Evolutionary conservation across 2,888 invertebrate species (phyloP), one percentile per base, ranked within the genome.

Genomic region (Tiliacea aurago): DNA sequence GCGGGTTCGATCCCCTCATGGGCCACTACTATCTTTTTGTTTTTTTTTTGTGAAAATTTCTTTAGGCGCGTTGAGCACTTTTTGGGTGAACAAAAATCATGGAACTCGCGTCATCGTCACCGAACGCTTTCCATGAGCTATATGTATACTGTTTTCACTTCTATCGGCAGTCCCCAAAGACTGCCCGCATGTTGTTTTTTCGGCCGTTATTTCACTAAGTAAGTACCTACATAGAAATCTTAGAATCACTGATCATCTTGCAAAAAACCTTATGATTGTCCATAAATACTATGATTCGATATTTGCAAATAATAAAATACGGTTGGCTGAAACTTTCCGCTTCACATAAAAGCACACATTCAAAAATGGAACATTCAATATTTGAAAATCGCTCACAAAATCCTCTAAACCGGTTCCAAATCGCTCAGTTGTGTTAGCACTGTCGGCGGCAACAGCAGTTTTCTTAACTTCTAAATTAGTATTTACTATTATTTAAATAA

Each of bases 1-100:
- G 80, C 77, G 83, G 77, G 83, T 83, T 83, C 80, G 75, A 84
- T 83, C 74, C 81, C 80, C 80, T 84, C 80, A 83, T 83, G 83
- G 84, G 84, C 67, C 80, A 75, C 15, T 0, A 3, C 1, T 9
- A 0, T 49, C 20, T 69, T 73, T 76, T 59, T 78, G 55, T 37
- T 7, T 37, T 41, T 58, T 59, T n/a, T n/a, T n/a, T n/a, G n/a
- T n/a, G n/a, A n/a, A n/a, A n/a, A n/a, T n/a, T n/a, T n/a, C n/a
- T n/a, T n/a, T n/a, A n/a, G n/a, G n/a, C n/a, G n/a, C n/a, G n/a
- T n/a, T n/a, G n/a, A n/a, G n/a, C n/a, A n/a, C n/a, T n/a, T n/a
- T n/a, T n/a, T n/a, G n/a, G n/a, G n/a, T n/a, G n/a, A n/a, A n/a
- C n/a, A n/a, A n/a, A n/a, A n/a, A n/a, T n/a, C n/a, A n/a, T n/a